A percentile compares a stretch with the other conserved stretches of the same genome.
These are phyloP conservation scores for Lanistes nyassanus DNA, from an alignment of 1,140 invertebrate genomes.

Conservation along the genomic window DNA sequence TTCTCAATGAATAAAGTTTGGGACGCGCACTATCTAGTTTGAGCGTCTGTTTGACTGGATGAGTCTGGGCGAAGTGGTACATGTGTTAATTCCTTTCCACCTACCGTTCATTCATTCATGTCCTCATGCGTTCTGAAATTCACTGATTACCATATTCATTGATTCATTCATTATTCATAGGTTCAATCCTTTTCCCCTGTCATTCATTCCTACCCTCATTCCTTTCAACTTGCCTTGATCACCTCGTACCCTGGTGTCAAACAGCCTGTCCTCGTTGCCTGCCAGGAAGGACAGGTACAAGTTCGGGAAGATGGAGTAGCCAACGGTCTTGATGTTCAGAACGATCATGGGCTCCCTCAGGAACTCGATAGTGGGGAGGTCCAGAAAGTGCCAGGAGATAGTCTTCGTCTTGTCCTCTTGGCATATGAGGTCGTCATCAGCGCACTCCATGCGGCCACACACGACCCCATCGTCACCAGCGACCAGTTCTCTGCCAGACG, in stretches of 20 bases:
- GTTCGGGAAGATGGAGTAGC: constrained; percentile 51
- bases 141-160: no score
- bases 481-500: constrained; percentile 32
- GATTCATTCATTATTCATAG: no score
- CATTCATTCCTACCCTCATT: no score
- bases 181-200: no score
- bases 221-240: constrained; percentile 55
- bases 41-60: no score
- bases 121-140: no score
- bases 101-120: no score
- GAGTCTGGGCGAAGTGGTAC: no score
- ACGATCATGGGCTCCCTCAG: constrained; percentile 44
- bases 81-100: no score
- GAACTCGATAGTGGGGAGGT: constrained; percentile 54
- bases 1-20: no score
- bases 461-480: constrained; percentile 49
- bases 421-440: constrained; percentile 51
- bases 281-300: constrained; percentile 45
- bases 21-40: no score
- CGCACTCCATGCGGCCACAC: constrained; percentile 56
- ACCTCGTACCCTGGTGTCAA: constrained; percentile 47
- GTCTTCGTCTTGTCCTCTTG: constrained; percentile 62
- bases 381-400: constrained; percentile 62
- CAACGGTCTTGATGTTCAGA: constrained; percentile 52
- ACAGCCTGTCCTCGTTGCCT: constrained; percentile 53